Evolutionary conservation across 2,113 vertebrate species (phyloP).

Genomic region (Laticauda laticaudata): DNA sequence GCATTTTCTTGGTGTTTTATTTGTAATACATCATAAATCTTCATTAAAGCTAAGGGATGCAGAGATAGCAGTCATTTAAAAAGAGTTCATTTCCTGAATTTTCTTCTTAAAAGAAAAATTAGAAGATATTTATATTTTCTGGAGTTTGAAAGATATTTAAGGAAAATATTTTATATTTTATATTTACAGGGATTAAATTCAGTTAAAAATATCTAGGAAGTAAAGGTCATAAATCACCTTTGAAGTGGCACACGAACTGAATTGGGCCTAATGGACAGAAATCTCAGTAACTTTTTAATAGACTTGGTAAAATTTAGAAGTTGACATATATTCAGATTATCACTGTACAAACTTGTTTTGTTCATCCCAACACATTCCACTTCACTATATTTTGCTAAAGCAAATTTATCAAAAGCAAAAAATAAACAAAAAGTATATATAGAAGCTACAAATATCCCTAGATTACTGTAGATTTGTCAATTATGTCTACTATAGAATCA

Average conservation of each 20-base stretch:
- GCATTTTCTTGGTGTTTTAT: constrained; percentile 62
- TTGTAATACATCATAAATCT: constrained; percentile 48
- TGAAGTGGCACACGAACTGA: background rate
- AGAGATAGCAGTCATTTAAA: constrained; percentile 4
- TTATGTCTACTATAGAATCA: background rate
- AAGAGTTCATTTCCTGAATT: background rate
- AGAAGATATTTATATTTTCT: constrained; percentile 24
- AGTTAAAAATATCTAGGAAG: background rate
- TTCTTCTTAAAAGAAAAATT: constrained; percentile 26
- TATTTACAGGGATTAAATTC: background rate
- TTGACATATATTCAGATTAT: background rate
- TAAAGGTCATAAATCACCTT: background rate
- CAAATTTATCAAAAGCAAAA: background rate
- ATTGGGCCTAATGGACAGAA: background rate
- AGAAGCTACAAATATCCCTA: constrained; percentile 21
- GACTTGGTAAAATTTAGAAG: background rate
- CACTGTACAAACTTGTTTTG: constrained; percentile 28
- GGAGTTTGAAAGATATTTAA: background rate
- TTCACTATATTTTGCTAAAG: constrained; percentile 36
- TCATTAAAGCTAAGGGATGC: constrained; percentile 57
- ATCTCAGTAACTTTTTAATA: background rate
- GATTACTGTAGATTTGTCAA: background rate
- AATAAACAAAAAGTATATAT: background rate
- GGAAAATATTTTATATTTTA: background rate
- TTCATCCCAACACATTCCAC: constrained; percentile 32